A percentile compares a stretch with the other conserved stretches of the same genome.
phyloP scores from a whole-genome alignment of 2,888 invertebrate genomes.

The Diplazon laetatorius region DNA sequence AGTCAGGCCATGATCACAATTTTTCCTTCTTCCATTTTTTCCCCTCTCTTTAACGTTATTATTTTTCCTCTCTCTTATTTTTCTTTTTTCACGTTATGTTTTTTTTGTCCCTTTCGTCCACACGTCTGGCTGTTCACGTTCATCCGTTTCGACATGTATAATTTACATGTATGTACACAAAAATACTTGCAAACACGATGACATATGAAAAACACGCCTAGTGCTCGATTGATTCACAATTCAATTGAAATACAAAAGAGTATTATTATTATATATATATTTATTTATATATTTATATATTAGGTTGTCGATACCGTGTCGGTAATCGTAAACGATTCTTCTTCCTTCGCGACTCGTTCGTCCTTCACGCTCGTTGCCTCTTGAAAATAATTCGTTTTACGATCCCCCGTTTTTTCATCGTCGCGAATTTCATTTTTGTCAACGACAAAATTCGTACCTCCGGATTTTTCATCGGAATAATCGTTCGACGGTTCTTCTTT shows the following conservation, averaged over 20 bases:
- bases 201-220: slow-evolving; percentile 36
- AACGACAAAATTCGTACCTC: slow-evolving; percentile 29
- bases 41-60: neutral
- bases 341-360: slow-evolving; percentile 53
- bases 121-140: slow-evolving; percentile 12
- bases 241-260: slow-evolving; percentile 14
- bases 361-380: slow-evolving; percentile 28
- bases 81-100: too few relatives aligned
- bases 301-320: slow-evolving; percentile 48
- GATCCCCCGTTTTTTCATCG: slow-evolving; percentile 4
- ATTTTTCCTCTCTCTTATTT: neutral
- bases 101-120: too few relatives aligned
- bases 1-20: slow-evolving; percentile 36
- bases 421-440: neutral
- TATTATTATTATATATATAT: too few relatives aligned
- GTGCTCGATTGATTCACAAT: slow-evolving; percentile 29
- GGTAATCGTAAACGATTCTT: slow-evolving; percentile 49
- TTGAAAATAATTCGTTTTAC: slow-evolving; percentile 27
- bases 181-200: slow-evolving; percentile 53
- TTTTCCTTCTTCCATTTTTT: neutral
- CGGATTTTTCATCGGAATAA: slow-evolving; percentile 46
- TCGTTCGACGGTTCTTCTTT: slow-evolving; percentile 38
- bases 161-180: slow-evolving; percentile 62
- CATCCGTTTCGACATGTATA: slow-evolving; percentile 55
- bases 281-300: too few relatives aligned